Evolutionary conservation across 1,140 invertebrate genomes (phyloP).

Genomic region (Dreissena rostriformis): DNA sequence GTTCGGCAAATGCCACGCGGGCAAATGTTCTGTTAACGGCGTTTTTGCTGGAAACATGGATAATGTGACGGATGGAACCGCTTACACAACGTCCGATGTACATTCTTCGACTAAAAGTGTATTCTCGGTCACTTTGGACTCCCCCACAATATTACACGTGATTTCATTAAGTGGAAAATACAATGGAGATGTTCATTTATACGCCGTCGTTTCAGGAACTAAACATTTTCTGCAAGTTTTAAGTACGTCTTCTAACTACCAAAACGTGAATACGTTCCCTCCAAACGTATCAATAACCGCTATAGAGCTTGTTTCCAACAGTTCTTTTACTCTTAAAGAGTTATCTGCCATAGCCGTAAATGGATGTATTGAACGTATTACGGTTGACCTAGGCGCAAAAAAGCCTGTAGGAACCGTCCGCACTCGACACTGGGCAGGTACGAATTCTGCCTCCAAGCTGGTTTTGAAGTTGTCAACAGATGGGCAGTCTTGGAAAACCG

Average conservation of each 20-base stretch:
- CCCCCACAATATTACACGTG: slow-evolving; percentile 15
- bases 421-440: slow-evolving; percentile 68
- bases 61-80: too few species aligned
- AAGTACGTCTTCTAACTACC: slow-evolving; percentile 59
- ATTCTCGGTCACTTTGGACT: slow-evolving; percentile 37
- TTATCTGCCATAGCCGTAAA: slow-evolving; percentile 55
- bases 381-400: slow-evolving; percentile 58
- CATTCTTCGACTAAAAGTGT: slow-evolving; percentile 7
- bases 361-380: slow-evolving; percentile 58
- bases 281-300: slow-evolving; percentile 19
- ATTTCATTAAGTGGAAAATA: slow-evolving; percentile 60
- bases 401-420: slow-evolving; percentile 55
- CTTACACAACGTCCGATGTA: too few species aligned
- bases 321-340: slow-evolving; percentile 60
- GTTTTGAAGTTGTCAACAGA: slow-evolving; percentile 56
- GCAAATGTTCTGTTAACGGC: too few species aligned
- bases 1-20: too few species aligned
- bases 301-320: slow-evolving; percentile 53
- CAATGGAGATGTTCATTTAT: slow-evolving; percentile 37
- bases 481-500: slow-evolving; percentile 52
- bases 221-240: slow-evolving; percentile 49
- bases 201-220: slow-evolving; percentile 1
- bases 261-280: slow-evolving; percentile 43
- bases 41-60: too few species aligned
- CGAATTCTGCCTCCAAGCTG: slow-evolving; percentile 43